A percentile compares a stretch with the other conserved stretches of the same genome.
These are phyloP conservation scores for Pantherophis alleghaniensis DNA, from an alignment of 2,797 vertebrate species.

Conservation along the genomic window DNA sequence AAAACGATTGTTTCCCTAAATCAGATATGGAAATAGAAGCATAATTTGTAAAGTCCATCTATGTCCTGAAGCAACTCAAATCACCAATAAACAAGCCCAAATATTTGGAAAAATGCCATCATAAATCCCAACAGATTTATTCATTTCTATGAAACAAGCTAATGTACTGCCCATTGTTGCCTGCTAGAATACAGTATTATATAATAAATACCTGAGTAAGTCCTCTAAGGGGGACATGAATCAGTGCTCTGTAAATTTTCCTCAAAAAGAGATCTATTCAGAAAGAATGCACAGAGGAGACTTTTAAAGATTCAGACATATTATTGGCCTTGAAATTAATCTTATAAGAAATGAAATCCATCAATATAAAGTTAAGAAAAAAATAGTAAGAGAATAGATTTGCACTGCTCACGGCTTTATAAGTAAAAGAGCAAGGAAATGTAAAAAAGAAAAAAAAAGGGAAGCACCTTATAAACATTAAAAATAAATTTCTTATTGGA, in stretches of 20 bases:
- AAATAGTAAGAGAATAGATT: not conserved
- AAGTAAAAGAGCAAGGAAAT: not conserved
- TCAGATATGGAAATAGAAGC: not conserved
- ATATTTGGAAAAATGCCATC: not conserved
- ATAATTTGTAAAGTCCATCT: not conserved
- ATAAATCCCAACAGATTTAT: conserved; percentile 8
- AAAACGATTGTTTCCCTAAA: not conserved
- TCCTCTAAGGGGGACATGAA: not conserved
- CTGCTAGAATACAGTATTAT: not conserved
- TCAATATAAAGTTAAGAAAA: not conserved
- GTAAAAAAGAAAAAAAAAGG: not conserved
- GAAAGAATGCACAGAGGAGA: not conserved
- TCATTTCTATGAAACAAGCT: not conserved
- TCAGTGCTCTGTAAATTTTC: not conserved
- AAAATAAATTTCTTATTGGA: not conserved
- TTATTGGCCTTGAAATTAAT: not conserved
- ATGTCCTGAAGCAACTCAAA: not conserved
- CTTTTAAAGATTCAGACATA: not conserved
- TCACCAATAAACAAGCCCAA: not conserved
- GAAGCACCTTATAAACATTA: not conserved
- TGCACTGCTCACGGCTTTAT: not conserved
- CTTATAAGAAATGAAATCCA: not conserved
- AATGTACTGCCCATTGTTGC: not conserved
- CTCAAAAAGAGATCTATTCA: not conserved
- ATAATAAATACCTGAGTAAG: not conserved